These are phyloP conservation scores for Heliconius sara DNA, from an alignment of 2,888 invertebrate genomes.

Conservation along the genomic window DNA sequence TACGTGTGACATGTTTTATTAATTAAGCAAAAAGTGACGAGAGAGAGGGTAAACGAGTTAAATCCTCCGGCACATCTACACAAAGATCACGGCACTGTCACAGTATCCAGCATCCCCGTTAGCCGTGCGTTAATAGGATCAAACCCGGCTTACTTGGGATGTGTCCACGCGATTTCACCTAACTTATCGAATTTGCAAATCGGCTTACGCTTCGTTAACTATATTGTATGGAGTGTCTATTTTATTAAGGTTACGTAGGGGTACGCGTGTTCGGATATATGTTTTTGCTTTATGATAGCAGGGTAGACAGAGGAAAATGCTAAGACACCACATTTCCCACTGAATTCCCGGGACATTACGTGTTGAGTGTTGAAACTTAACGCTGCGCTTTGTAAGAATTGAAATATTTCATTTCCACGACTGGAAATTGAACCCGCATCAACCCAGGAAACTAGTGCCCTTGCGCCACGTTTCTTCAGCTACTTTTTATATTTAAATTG, in stretches of 20 bases:
- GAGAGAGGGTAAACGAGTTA: conserved; percentile 45
- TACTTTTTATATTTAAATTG: background rate
- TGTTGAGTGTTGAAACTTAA: no score
- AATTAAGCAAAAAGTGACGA: conserved; percentile 34
- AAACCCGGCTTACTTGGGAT: conserved; percentile 80
- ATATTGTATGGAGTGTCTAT: conserved; percentile 55
- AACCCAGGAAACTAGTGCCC: no score
- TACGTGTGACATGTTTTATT: conserved; percentile 20
- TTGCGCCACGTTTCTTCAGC: no score
- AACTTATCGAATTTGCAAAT: conserved; percentile 83
- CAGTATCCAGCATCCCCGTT: conserved; percentile 79
- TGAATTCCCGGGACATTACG: no score
- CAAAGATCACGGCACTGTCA: conserved; percentile 70
- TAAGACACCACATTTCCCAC: no score
- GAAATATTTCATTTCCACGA: no score
- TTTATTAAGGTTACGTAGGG: conserved; percentile 40
- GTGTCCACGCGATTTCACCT: conserved; percentile 81
- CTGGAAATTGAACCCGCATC: no score
- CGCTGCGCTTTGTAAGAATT: no score
- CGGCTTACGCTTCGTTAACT: conserved; percentile 81
- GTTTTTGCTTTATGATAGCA: background rate
- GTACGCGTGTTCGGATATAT: background rate
- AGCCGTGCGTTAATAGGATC: conserved; percentile 82
- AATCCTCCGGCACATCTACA: conserved; percentile 59
- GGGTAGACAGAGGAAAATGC: no score